Evolutionary conservation across 2,888 invertebrate species (phyloP), one percentile per base, ranked within the genome.

Genomic region (Luperina nickerlii): DNA sequence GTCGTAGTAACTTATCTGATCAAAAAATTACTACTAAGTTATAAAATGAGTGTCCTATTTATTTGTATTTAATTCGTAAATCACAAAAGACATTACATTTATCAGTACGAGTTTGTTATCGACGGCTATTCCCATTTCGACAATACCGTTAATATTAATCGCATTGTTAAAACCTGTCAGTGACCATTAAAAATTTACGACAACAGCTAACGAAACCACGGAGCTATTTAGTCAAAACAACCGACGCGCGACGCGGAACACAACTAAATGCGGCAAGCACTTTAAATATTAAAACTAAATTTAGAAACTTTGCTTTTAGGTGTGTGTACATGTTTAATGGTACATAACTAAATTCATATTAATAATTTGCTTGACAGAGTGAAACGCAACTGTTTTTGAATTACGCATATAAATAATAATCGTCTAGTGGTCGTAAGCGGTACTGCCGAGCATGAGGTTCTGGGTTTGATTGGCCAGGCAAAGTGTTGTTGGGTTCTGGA

Each of bases 261-360:
- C 65, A 78, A 86, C 73, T 87, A 76, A 76, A 80, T 76, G 74
- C 65, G 78, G 78, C 84, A 68, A 70, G 24, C 74, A 51, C 68
- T 71, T 87, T 87, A 68, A 84, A 87, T 86, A 84, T 81, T 79
- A 79, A 78, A 80, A 79, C 63, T 78, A 68, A 66, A 84, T 81
- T 79, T 87, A 80, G 79, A 80, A 80, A 86, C 79, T 78, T 85
- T 79, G 86, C 77, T 77, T 77, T 83, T 42, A 76, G 42, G 66
- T 72, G n/a, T 45, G 24, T 42, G 27, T 62, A 27, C 60, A 42
- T 77, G 68, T 79, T 73, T 76, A 62, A 20, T 38, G n/a, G 4
- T 48, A 38, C n/a, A 3, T 20, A 2, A 3, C 24, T 45, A 32
- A 32, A 32, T 27, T n/a, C 48, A 48, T 2, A 7, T 68, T n/a